These are phyloP conservation scores for Chauna torquata DNA, from an alignment of 2,113 vertebrate species.

Conservation along the genomic window DNA sequence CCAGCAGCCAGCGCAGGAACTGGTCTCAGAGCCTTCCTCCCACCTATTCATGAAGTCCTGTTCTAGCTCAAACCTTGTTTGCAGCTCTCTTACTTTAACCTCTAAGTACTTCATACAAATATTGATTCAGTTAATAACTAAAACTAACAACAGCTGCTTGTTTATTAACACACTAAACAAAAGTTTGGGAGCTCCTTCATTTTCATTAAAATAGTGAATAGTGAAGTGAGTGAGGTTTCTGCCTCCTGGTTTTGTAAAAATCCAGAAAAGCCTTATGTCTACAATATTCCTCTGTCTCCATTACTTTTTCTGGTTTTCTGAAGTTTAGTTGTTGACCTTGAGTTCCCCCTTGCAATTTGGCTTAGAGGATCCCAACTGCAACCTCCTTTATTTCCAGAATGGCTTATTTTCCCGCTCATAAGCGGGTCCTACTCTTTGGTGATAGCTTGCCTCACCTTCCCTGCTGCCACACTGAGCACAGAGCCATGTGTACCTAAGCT, in stretches of 20 bases:
- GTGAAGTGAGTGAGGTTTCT: not conserved
- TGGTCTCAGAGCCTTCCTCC: not conserved
- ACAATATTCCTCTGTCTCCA: not conserved
- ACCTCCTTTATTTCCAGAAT: not conserved
- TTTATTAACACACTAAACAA: not conserved
- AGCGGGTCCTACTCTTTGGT: not conserved
- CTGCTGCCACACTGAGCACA: not conserved
- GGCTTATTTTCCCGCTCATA: not conserved
- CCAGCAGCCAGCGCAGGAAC: not conserved
- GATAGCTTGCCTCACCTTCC: not conserved
- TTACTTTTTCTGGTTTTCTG: not conserved
- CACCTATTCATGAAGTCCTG: not conserved
- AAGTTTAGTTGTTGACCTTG: not conserved
- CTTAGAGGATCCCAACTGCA: not conserved
- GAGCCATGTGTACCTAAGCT: not conserved
- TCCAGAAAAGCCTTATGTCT: not conserved
- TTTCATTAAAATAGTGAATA: not conserved
- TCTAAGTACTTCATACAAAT: not conserved
- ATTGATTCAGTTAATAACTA: not conserved
- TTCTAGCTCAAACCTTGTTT: not conserved
- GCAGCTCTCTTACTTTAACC: not conserved
- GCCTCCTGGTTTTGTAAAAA: not conserved
- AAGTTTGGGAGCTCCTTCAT: not conserved
- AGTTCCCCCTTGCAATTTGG: not conserved
- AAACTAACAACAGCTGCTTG: not conserved